A percentile compares a stretch with the other conserved stretches of the same genome.
Conservation (phyloP, 2,113 vertebrate genomes). For the Mus spicilegus region DNA sequence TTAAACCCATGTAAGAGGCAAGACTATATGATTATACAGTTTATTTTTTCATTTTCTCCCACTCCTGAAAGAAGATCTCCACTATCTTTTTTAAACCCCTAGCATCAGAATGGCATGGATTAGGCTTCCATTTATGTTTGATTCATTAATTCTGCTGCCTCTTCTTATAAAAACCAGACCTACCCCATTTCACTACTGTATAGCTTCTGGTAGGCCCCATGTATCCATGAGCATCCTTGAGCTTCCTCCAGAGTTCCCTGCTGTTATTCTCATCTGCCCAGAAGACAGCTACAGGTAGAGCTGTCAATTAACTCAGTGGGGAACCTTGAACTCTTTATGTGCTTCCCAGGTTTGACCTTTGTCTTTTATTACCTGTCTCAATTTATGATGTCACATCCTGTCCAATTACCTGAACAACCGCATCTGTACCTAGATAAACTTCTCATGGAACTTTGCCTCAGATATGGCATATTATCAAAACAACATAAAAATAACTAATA, state of each 20-base stretch:
- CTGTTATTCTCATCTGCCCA: neutral
- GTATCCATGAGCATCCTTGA: neutral
- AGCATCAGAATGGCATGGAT: neutral
- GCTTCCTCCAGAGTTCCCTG: neutral
- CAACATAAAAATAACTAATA: neutral
- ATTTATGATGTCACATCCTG: neutral
- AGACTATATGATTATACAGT: neutral
- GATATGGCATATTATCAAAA: neutral
- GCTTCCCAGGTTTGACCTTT: neutral
- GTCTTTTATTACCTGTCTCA: neutral
- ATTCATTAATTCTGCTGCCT: neutral
- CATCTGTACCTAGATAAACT: neutral
- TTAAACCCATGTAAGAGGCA: neutral
- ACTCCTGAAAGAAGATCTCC: neutral
- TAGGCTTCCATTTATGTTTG: neutral
- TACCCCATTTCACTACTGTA: neutral
- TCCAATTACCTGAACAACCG: neutral
- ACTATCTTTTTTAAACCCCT: neutral
- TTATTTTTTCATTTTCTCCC: no score
- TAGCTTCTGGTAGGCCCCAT: neutral
- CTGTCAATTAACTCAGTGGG: neutral
- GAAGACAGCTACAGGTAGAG: neutral
- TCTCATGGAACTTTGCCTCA: neutral
- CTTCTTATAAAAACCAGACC: neutral
- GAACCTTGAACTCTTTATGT: neutral